These are phyloP conservation scores for Peromyscus melanophrys DNA, from an alignment of 2,797 vertebrate genomes.

Conservation along the genomic window DNA sequence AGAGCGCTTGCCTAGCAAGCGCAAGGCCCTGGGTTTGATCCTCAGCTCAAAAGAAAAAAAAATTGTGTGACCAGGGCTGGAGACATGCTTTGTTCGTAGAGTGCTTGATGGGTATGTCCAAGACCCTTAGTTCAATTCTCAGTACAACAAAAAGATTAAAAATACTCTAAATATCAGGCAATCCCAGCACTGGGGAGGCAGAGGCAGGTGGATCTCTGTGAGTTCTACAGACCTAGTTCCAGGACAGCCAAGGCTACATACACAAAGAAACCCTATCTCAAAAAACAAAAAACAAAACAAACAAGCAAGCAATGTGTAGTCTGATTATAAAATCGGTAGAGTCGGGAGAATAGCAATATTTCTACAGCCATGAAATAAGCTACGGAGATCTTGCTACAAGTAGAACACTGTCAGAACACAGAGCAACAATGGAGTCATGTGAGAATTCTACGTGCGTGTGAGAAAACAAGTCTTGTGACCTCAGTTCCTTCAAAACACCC, in stretches of 20 bases:
- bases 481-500: neutral
- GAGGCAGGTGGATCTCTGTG: neutral
- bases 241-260: too few relatives aligned
- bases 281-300: neutral
- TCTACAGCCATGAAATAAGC: neutral
- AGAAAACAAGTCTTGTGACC: neutral
- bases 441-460: neutral
- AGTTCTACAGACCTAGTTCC: too few relatives aligned
- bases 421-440: neutral
- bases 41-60: too few relatives aligned
- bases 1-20: too few relatives aligned
- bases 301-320: neutral
- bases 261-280: neutral
- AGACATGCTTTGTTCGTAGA: too few relatives aligned
- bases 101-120: too few relatives aligned
- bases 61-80: neutral
- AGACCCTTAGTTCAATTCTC: neutral
- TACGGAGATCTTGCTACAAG: too few relatives aligned
- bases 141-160: neutral
- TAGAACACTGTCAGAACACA: neutral
- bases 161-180: neutral
- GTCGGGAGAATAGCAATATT: neutral
- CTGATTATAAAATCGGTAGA: slow-evolving; percentile 31
- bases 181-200: neutral
- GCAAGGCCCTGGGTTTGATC: too few relatives aligned